Base-by-base conservation (phyloP, 2,888 invertebrate genomes). In the Idaea biselata region DNA sequence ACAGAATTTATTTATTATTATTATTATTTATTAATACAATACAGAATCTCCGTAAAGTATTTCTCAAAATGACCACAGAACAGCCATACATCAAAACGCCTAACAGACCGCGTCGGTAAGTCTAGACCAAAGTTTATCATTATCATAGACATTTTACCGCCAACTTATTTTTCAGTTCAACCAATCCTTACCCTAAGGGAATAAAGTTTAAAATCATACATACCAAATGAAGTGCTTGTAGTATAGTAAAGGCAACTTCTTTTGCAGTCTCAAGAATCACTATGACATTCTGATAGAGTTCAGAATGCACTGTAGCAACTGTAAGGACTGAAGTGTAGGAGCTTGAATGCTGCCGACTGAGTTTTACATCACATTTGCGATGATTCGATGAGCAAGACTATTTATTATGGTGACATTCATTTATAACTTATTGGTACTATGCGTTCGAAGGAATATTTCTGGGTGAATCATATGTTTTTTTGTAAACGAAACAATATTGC, bases 281-380 rank as follows among this genome's bases (percentile, higher is more conserved):
- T 68, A 63, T 60, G 53, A 25, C 59, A 8, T 55, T 2, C 25
- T 16, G 0, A 11, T 62, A 65, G n/a, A 55, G 60, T 44, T 63
- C 6, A 62, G 18, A 63, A 62, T 68, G n/a, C 8, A 18, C 17
- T 58, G 56, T 16, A 18, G n/a, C 6, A 18, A 6, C 18, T 60
- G 55, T 18, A 55, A 2, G 25, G 63, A 60, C 65, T 67, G 68
- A 68, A 65, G 72, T 73, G 68, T 74, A 76, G 77, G 74, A 72
- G 72, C 73, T 73, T 70, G 80, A 79, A 80, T 76, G 79, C 76
- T 73, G 82, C 73, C 72, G 76, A 78, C 77, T 83, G 80, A 80
- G 81, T 84, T 84, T 82, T 81, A 76, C 81, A 82, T 81, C 75
- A 76, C 77, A 75, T 79, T 82, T 77, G 82, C 79, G 78, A 82